Evolutionary conservation across 2,888 invertebrate species (phyloP).

Genomic region (Mermis nigrescens): DNA sequence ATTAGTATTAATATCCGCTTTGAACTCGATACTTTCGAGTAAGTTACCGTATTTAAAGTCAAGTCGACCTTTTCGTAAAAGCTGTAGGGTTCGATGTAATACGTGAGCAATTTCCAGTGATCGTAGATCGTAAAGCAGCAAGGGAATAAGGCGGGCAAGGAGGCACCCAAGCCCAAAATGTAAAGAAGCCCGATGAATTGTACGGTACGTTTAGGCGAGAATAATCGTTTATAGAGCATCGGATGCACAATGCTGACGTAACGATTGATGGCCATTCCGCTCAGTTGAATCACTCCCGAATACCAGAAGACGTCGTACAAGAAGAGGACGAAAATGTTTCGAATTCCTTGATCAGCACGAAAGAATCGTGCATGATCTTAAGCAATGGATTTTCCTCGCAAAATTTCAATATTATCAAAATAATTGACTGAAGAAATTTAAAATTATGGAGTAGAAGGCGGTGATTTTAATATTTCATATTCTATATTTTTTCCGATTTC

Average conservation of each 20-base stretch:
- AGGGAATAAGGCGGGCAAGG: slow-evolving; percentile 23
- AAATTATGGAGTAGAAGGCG: too few species aligned
- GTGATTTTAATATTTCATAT: too few species aligned
- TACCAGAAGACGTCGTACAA: slow-evolving; percentile 30
- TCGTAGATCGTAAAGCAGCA: slow-evolving; percentile 26
- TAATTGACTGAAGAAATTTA: too few species aligned
- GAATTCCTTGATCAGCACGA: neutral
- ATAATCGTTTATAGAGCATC: slow-evolving; percentile 20
- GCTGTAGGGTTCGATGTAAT: neutral
- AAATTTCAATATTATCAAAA: too few species aligned
- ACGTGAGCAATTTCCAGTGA: slow-evolving; percentile 2
- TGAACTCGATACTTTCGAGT: too few species aligned
- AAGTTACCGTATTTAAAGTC: slow-evolving; percentile 22
- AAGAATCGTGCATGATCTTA: too few species aligned
- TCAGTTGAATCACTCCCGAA: slow-evolving; percentile 26
- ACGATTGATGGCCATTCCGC: slow-evolving; percentile 27
- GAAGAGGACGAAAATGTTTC: slow-evolving; percentile 24
- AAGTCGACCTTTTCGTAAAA: slow-evolving; percentile 25
- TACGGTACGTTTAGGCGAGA: neutral
- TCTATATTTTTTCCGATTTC: too few species aligned
- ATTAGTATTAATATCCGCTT: too few species aligned
- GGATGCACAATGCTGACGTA: slow-evolving; percentile 28
- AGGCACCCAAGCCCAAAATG: slow-evolving; percentile 19
- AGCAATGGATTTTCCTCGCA: too few species aligned
- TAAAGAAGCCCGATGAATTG: slow-evolving; percentile 10